Evolutionary conservation across 2,888 invertebrate species (phyloP).

Genomic region (Camponotus fellah): DNA sequence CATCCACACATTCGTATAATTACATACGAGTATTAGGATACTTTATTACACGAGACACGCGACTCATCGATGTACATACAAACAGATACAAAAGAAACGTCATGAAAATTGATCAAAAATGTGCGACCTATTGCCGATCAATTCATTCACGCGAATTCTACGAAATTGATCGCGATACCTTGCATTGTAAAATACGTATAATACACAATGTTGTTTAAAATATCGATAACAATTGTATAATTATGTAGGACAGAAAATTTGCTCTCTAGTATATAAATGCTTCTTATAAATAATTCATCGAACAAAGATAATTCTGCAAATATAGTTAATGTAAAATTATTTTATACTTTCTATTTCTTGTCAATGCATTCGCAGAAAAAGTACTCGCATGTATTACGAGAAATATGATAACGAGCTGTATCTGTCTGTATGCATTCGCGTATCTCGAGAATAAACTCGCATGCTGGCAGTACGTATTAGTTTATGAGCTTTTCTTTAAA

Average conservation of each 20-base stretch:
- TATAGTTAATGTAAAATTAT: constrained; percentile 9
- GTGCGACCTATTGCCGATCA: background rate
- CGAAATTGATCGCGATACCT: background rate
- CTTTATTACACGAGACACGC: constrained; percentile 56
- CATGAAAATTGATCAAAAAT: constrained; percentile 13
- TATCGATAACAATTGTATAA: background rate
- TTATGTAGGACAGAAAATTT: background rate
- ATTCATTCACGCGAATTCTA: background rate
- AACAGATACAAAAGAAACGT: background rate
- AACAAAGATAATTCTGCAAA: background rate
- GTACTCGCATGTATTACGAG: background rate
- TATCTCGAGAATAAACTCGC: constrained; percentile 49
- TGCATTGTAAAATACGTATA: background rate
- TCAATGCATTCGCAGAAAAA: background rate
- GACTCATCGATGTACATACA: constrained; percentile 51
- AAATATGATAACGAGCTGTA: background rate
- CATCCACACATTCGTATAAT: constrained; percentile 45
- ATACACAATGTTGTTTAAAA: background rate
- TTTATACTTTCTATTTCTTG: background rate
- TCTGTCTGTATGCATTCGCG: background rate
- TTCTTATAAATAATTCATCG: background rate
- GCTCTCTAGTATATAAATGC: background rate
- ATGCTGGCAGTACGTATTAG: constrained; percentile 54
- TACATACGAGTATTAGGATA: constrained; percentile 63
- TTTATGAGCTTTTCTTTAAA: constrained; percentile 39